These are phyloP conservation scores for Glossophaga mutica DNA, from an alignment of 2,797 vertebrate species.

Conservation along the genomic window DNA sequence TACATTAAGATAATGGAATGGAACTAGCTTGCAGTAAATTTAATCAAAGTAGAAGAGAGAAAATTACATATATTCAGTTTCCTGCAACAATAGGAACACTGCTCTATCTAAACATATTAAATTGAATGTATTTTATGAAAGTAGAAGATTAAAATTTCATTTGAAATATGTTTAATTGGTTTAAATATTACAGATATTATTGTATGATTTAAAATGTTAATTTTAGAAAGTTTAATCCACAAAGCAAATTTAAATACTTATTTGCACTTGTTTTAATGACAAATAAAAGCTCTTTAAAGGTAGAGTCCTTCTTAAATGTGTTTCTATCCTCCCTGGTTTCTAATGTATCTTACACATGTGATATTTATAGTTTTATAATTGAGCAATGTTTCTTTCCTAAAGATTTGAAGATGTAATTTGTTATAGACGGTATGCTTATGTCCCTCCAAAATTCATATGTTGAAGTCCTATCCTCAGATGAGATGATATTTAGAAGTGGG, in stretches of 20 bases:
- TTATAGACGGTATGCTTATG: neutral
- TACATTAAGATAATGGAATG: conserved; percentile 44
- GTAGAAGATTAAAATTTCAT: neutral
- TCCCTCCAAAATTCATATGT: neutral
- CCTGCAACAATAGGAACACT: conserved; percentile 3
- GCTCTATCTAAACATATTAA: conserved; percentile 15
- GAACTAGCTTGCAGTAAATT: conserved; percentile 21
- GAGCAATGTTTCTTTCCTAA: neutral
- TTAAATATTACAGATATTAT: conserved; percentile 11
- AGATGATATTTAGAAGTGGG: neutral
- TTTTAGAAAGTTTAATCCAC: conserved; percentile 31
- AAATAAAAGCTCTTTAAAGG: conserved; percentile 13
- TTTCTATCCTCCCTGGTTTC: neutral
- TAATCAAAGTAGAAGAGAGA: conserved; percentile 17
- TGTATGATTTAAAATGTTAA: conserved; percentile 29
- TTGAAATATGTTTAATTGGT: conserved; percentile 29
- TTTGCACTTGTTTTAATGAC: neutral
- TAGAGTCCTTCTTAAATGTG: neutral
- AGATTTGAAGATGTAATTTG: neutral
- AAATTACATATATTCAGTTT: conserved; percentile 29
- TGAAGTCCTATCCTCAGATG: neutral
- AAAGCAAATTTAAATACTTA: neutral
- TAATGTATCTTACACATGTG: neutral
- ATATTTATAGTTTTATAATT: neutral
- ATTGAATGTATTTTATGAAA: conserved; percentile 16